Base-by-base conservation (phyloP, 2,113 vertebrate genomes). In the Mirounga angustirostris region DNA sequence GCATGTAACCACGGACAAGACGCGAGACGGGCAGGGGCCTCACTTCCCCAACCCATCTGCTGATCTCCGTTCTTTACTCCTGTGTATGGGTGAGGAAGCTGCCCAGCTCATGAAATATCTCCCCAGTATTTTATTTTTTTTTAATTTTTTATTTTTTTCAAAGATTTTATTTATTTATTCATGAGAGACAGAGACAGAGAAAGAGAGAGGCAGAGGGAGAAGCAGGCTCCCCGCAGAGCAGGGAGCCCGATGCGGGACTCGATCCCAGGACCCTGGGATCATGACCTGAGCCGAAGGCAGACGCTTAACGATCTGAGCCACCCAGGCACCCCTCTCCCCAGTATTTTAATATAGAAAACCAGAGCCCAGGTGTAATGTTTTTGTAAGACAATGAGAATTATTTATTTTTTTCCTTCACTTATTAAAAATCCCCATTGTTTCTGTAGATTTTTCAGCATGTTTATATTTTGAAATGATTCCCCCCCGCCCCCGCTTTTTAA, bases 381-480 rank as follows among this genome's bases (percentile, higher is more conserved):
- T 89, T 89, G 5, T 89, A 83, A 69, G 43, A 69, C 65, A 95
- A 5, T 24, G 52, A 96, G 63, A 67, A 61, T 91, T 80, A 22
- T 50, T 94, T 71, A 26, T 30, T 95, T 94, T 65, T 56, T 69
- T 8, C 24, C 19, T 94, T 95, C 36, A 21, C 63, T 94, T 93
- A 69, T 28, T 96, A 54, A 97, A 97, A 54, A 16, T 73, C 28
- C 65, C 30, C 15, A 3, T 81, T 59, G 74, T 87, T 89, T 92
- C 74, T 88, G 24, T 78, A 82, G 63, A 30, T 43, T 69, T 97
- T 92, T 65, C 10, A 40, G 26, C 83, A 15, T 54, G 83, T 87
- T 97, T 95, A 50, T 67, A 87, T 94, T 89, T 91, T 82, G 52
- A 83, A 84, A 84, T 83, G 91, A 79, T 43, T 43, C 28, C n/a